Base-by-base conservation (phyloP, 2,888 invertebrate genomes). In the Smittia sp. region DNA sequence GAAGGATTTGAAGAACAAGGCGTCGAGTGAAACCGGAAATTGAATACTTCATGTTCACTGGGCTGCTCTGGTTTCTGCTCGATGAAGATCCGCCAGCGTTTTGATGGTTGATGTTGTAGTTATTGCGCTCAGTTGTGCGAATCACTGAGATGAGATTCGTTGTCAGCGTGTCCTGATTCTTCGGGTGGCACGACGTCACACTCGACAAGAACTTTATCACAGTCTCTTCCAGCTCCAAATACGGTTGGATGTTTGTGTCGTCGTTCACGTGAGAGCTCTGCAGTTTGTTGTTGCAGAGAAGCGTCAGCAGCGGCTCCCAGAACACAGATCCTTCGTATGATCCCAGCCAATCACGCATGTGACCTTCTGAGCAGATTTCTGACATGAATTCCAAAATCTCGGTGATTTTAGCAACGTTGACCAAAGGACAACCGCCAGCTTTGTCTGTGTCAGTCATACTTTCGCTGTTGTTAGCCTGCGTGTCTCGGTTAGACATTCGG, bases 11-110 rank as follows among this genome's bases (percentile, higher is more conserved):
- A 73, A 96, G 84, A 76, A 96, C 89, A 74, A 96, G 84, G 72
- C 95, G 88, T 27, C 96, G 87, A 52, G 94, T 92, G 83, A 96
- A 96, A 6, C 95, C 94, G 0, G 93, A 91, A 79, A 96, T 91
- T 11, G 80, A 78, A 25, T 76, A 74, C 74, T 77, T 78, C 41
- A 76, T 77, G 54, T 69, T 65, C 1, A 81, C 79, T 72, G 81
- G 82, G 39, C 75, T 76, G 75, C 58, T 9, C 18, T n/a, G 13
- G 0, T 1, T 13, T 41, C 63, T 11, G 4, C 13, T 7, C 1
- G 13, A 7, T 15, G 66, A 63, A n/a, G 73, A 52, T 13, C 25
- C 41, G n/a, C 22, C 3, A 7, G 39, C 15, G 25, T 20, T 77
- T 77, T 74, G 78, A 78, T 75, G 74, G 1, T 75, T 41, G 20